A percentile compares a stretch with the other conserved stretches of the same genome.
These are phyloP conservation scores for Isichthys henryi DNA, from an alignment of 2,113 vertebrate species.

Conservation along the genomic window DNA sequence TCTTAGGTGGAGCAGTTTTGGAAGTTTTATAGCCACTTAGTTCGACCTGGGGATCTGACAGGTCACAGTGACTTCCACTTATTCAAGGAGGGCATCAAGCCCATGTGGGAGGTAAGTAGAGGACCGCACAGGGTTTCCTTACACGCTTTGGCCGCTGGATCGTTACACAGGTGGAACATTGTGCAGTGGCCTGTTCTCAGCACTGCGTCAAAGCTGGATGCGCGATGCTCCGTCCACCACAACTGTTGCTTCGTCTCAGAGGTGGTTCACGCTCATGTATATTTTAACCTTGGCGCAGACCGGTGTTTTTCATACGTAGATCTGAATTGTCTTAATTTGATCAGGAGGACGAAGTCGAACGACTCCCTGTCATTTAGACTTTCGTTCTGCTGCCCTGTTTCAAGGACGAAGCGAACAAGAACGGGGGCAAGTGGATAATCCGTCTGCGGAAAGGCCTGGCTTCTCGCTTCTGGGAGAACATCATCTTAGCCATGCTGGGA, in stretches of 20 bases:
- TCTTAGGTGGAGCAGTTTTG: constrained; percentile 66
- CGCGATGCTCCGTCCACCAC: not conserved
- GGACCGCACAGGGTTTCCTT: not conserved
- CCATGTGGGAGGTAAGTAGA: constrained; percentile 52
- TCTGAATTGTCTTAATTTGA: not conserved
- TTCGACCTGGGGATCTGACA: constrained; percentile 58
- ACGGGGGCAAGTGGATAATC: constrained; percentile 66
- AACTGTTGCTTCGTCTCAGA: not conserved
- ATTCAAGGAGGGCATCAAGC: constrained; percentile 59
- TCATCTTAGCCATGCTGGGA: constrained; percentile 64
- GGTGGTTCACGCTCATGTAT: not conserved
- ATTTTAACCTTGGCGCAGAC: not conserved
- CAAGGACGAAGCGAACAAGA: constrained; percentile 61
- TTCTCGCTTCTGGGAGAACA: constrained; percentile 64
- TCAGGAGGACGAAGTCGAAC: not conserved
- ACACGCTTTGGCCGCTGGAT: not conserved
- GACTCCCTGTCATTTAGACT: not conserved
- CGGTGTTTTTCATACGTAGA: not conserved
- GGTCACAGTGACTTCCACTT: constrained; percentile 65
- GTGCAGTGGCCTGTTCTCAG: not conserved
- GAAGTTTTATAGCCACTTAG: constrained; percentile 62
- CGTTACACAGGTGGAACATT: not conserved
- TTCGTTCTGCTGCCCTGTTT: not conserved
- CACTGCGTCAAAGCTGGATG: not conserved
- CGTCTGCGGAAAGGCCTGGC: constrained; percentile 62